phyloP scores from a whole-genome alignment of 1,140 invertebrate species.

The Trachymyrmex septentrionalis region DNA sequence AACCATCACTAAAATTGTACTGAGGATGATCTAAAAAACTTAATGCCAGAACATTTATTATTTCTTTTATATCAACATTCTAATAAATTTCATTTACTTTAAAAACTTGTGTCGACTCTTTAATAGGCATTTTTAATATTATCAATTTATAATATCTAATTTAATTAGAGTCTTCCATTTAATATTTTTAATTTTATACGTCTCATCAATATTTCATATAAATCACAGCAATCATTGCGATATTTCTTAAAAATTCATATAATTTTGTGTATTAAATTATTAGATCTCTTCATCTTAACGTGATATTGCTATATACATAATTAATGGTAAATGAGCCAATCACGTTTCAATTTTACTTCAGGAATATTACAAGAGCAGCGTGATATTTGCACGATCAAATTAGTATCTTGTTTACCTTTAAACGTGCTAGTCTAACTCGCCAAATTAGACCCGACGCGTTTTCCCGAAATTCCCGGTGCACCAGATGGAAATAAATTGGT shows the following conservation, averaged over 20 bases:
- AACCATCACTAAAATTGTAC: too few relatives aligned
- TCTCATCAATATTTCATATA: neutral
- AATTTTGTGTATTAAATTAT: neutral
- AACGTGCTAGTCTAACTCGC: slow-evolving; percentile 33
- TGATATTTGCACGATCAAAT: slow-evolving; percentile 54
- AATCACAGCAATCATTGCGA: neutral
- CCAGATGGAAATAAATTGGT: slow-evolving; percentile 26
- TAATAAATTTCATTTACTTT: too few relatives aligned
- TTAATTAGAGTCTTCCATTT: too few relatives aligned
- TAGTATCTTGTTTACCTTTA: slow-evolving; percentile 50
- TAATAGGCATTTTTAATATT: too few relatives aligned
- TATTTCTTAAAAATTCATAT: neutral
- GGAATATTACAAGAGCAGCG: slow-evolving; percentile 20
- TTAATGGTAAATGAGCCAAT: slow-evolving; percentile 39
- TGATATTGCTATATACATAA: neutral
- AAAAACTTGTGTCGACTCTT: too few relatives aligned
- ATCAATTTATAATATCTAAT: too few relatives aligned
- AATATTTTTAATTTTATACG: neutral
- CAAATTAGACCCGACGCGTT: slow-evolving; percentile 31
- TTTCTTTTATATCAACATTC: too few relatives aligned
- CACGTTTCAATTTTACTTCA: slow-evolving; percentile 16
- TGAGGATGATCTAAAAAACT: too few relatives aligned
- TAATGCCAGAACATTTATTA: too few relatives aligned
- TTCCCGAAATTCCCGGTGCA: slow-evolving; percentile 21
- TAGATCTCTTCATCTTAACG: neutral